phyloP scores from a whole-genome alignment of 2,888 invertebrate species.

The Agriopis aurantiaria region DNA sequence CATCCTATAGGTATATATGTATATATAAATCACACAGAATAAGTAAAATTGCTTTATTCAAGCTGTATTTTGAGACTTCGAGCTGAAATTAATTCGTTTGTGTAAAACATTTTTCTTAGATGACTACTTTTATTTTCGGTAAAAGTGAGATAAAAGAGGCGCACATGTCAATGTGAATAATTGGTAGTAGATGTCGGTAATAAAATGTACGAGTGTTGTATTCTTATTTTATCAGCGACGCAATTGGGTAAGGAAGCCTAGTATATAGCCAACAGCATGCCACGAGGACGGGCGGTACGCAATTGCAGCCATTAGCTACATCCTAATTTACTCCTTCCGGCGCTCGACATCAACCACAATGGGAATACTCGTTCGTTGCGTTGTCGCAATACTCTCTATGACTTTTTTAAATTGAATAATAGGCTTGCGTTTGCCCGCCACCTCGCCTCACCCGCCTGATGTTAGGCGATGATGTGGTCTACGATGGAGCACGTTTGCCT shows the following conservation, averaged over 20 bases:
- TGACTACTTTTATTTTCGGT: slow-evolving; percentile 37
- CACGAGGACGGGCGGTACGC: slow-evolving; percentile 49
- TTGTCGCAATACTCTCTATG: slow-evolving; percentile 18
- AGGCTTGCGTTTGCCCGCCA: too few relatives aligned
- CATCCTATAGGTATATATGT: slow-evolving; percentile 45
- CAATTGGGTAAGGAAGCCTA: slow-evolving; percentile 30
- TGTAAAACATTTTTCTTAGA: slow-evolving; percentile 24
- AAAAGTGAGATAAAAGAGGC: slow-evolving; percentile 29
- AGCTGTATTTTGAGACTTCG: slow-evolving; percentile 46
- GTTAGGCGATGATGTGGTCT: too few relatives aligned
- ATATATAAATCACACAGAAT: slow-evolving; percentile 64
- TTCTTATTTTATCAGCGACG: slow-evolving; percentile 27
- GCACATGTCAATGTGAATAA: slow-evolving; percentile 36
- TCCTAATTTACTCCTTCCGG: slow-evolving; percentile 84
- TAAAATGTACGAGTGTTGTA: slow-evolving; percentile 26
- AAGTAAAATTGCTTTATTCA: slow-evolving; percentile 65
- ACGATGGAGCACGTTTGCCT: too few relatives aligned
- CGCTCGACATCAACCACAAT: slow-evolving; percentile 45
- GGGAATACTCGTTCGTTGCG: slow-evolving; percentile 24
- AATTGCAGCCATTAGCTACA: slow-evolving; percentile 81
- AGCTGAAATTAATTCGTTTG: slow-evolving; percentile 33
- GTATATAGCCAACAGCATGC: slow-evolving; percentile 21
- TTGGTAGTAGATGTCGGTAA: slow-evolving; percentile 21
- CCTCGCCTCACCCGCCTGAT: too few relatives aligned
- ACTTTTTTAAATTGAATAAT: not conserved